phyloP scores from a whole-genome alignment of 2,113 vertebrate genomes.

The Athene cunicularia region DNA sequence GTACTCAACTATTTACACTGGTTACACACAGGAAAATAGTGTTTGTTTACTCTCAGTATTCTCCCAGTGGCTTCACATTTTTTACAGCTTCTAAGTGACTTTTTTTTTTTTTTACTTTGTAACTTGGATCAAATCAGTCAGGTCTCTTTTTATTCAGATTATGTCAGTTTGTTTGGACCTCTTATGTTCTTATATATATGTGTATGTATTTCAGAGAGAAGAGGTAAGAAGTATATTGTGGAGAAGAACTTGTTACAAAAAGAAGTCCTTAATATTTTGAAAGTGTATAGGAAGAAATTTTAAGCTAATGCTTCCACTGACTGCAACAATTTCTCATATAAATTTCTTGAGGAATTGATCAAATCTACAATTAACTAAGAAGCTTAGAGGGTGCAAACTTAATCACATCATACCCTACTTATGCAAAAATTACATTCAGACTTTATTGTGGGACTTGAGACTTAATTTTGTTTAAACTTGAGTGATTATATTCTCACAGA shows the following conservation, averaged over 20 bases:
- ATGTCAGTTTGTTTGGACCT: background rate
- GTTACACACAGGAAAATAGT: background rate
- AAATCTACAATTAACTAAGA: background rate
- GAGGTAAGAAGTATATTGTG: background rate
- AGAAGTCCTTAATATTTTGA: background rate
- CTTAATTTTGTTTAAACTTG: background rate
- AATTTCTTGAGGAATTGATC: background rate
- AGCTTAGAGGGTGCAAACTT: background rate
- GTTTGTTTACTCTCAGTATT: background rate
- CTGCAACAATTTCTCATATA: background rate
- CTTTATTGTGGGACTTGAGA: background rate
- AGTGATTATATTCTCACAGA: background rate
- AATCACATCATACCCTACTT: background rate
- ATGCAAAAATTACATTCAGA: background rate
- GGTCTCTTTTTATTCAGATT: background rate
- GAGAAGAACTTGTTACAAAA: background rate
- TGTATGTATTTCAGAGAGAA: background rate
- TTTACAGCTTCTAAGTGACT: background rate
- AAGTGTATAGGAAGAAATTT: background rate
- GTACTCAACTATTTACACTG: background rate
- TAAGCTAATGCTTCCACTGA: background rate
- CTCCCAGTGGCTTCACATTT: background rate
- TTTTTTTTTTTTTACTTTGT: background rate
- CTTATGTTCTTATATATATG: background rate
- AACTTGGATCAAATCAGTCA: background rate